These are phyloP conservation scores for Myocastor coypus DNA, from an alignment of 2,113 vertebrate genomes.

Conservation along the genomic window DNA sequence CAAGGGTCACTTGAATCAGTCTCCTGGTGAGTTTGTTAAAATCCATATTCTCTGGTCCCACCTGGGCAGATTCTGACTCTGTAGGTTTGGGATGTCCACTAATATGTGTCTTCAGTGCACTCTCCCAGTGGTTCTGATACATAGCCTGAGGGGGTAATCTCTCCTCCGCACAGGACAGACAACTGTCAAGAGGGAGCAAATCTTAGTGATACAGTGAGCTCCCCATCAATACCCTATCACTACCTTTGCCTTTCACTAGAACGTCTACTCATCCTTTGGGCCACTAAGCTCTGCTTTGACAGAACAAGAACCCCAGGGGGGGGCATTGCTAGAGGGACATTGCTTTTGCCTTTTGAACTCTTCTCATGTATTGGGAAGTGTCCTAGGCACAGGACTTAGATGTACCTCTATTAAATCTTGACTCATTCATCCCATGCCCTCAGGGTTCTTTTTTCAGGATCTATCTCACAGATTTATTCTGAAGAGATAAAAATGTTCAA, in stretches of 20 bases:
- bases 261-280: not conserved
- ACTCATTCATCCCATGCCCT: not conserved
- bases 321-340: no score
- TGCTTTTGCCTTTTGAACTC: not conserved
- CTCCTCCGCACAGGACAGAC: not conserved
- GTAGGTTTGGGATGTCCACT: not conserved
- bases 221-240: not conserved
- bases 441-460: not conserved
- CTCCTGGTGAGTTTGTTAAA: not conserved
- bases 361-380: not conserved
- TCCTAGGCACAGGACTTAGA: not conserved
- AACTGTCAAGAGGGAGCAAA: not conserved
- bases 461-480: not conserved
- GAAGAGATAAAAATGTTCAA: slow-evolving; percentile 8
- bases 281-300: not conserved
- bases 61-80: not conserved
- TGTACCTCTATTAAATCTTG: not conserved
- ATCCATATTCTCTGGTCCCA: not conserved
- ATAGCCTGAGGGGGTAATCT: not conserved
- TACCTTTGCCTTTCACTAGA: not conserved
- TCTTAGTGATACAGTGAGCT: not conserved
- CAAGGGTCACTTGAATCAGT: not conserved
- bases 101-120: not conserved
- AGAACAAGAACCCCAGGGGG: not conserved
- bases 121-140: not conserved